Evolutionary conservation across 1,140 invertebrate genomes (phyloP), one percentile per base, ranked within the genome.

Genomic region (Onthophagus taurus): DNA sequence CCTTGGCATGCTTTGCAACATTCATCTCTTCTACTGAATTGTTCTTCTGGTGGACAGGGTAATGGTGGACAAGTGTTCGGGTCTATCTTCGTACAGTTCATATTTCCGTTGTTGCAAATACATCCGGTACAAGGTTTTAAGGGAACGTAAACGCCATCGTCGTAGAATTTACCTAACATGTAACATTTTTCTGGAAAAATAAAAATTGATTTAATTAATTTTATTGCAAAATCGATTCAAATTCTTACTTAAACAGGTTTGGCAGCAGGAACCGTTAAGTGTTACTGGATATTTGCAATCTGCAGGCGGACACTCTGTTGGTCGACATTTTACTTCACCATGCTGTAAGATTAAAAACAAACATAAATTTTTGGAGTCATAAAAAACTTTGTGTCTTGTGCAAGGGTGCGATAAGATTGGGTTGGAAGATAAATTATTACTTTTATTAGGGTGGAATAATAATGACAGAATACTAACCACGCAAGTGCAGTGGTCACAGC

Each of bases 1-100:
- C 88, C 88, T 72, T 80, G 81, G 67, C 89, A 94, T 60, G 89
- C 86, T 65, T 87, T 88, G 70, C 89, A 94, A 66, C 89, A 94
- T 62, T 91, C 81, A 37, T 81, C 85, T 17, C 81, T 78, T 26
- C 87, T 81, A 51, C 77, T 77, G 53, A 91, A 80, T 65, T 87
- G 83, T 57, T 89, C 75, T 26, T 75, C 72, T 16, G 72, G 66
- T 37, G 82, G 78, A 72, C 89, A 94, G n/a, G 80, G 73, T 43
- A 93, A 70, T 49, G 74, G 68, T 17, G 89, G 88, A 70, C 89
- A 94, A 6, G 71, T 78, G 49, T 82, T 74, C 3, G 81, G 81
- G 57, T 88, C 76, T 34, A 83, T 75, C 48, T 75, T 73, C 24
- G 75, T 69, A 65, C 89, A 92, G 51, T 78, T 74, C 77, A 89